phyloP scores from a whole-genome alignment of 2,797 vertebrate species.

The Lutra lutra region DNA sequence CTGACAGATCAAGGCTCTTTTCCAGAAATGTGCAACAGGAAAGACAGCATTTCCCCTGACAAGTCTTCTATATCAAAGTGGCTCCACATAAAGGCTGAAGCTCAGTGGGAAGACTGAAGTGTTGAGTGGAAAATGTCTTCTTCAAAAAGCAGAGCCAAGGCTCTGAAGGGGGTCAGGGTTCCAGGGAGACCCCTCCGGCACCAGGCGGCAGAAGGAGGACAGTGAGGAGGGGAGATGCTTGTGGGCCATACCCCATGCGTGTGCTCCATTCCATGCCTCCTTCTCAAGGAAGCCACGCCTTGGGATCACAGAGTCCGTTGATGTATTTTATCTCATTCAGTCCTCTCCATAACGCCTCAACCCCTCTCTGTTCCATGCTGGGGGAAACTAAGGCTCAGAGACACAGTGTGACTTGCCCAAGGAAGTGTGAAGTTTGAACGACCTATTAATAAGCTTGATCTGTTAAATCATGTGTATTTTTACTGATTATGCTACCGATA shows the following conservation, averaged over 20 bases:
- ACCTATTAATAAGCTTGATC: not conserved
- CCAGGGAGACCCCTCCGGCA: not conserved
- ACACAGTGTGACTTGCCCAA: not conserved
- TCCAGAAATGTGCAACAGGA: conserved; percentile 32
- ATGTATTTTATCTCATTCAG: not conserved
- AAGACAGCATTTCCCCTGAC: conserved; percentile 19
- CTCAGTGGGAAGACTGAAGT: not conserved
- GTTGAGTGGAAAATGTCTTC: not conserved
- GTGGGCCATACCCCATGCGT: rapidly evolving
- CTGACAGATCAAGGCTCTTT: not conserved
- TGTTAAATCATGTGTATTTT: not conserved
- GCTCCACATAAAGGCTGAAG: not conserved
- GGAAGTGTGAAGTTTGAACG: too few species aligned
- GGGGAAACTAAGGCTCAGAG: not conserved
- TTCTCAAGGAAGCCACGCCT: not conserved
- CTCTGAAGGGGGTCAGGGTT: not conserved
- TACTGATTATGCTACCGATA: not conserved
- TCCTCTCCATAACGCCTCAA: rapidly evolving
- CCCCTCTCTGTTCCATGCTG: too few species aligned
- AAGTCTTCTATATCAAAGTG: conserved; percentile 39
- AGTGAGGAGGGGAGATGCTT: rapidly evolving
- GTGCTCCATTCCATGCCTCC: rapidly evolving
- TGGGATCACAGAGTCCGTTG: not conserved
- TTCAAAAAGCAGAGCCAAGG: not conserved
- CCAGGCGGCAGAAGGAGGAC: not conserved